Conservation (phyloP, 2,888 invertebrate genomes). For the Noctua janthina region DNA sequence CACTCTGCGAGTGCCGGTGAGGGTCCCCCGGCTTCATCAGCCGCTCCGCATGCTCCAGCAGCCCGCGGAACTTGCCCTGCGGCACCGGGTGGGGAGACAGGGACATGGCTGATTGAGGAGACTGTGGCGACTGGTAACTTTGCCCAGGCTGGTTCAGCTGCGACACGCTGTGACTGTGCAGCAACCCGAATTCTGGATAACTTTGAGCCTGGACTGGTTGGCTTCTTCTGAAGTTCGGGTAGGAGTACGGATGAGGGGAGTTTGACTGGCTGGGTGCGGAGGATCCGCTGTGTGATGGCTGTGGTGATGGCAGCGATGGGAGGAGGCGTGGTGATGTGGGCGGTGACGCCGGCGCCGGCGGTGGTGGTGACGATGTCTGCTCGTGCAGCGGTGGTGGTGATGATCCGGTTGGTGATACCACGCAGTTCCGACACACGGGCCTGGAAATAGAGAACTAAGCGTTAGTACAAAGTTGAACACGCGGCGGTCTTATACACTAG, state of each 20-base stretch:
- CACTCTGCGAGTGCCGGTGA: constrained; percentile 97
- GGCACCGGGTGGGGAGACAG: constrained; percentile 86
- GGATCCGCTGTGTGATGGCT: constrained; percentile 84
- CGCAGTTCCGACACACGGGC: constrained; percentile 96
- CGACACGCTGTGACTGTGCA: constrained; percentile 81
- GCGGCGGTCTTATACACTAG: no score
- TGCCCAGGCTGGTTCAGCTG: constrained; percentile 80
- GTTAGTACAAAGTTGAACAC: neutral
- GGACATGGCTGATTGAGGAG: constrained; percentile 87
- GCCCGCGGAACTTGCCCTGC: constrained; percentile 86
- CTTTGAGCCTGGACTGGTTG: constrained; percentile 74
- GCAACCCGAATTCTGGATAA: constrained; percentile 79
- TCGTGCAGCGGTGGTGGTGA: constrained; percentile 85
- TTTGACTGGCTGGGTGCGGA: constrained; percentile 84
- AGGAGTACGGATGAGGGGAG: constrained; percentile 85
- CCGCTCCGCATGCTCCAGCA: constrained; percentile 89
- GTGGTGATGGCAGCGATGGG: constrained; percentile 83
- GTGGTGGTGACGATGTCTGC: constrained; percentile 82
- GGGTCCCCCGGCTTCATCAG: constrained; percentile 93
- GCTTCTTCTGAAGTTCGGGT: constrained; percentile 82
- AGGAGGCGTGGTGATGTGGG: constrained; percentile 79
- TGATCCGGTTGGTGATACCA: constrained; percentile 89
- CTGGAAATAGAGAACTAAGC: constrained; percentile 86
- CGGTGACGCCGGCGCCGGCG: constrained; percentile 83
- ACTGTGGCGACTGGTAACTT: constrained; percentile 83